Evolutionary conservation across 2,113 vertebrate species (phyloP).

Genomic region (Eolophus roseicapilla): DNA sequence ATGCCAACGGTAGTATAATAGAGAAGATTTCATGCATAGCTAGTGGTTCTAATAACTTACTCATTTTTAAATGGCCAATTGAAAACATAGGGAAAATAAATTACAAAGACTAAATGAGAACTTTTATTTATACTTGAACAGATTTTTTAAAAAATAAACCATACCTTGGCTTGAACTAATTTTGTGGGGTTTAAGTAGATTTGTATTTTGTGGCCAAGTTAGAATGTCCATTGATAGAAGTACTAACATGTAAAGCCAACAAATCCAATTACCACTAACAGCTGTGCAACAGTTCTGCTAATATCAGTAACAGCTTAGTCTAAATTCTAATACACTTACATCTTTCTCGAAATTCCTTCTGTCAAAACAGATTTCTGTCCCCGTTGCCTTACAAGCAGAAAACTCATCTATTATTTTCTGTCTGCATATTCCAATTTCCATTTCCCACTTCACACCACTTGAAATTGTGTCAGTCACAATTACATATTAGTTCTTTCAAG

Average conservation of each 20-base stretch:
- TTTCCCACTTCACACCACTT: not conserved
- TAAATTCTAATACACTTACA: not conserved
- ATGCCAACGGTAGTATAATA: not conserved
- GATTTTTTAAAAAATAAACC: not conserved
- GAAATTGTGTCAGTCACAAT: not conserved
- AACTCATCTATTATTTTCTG: not conserved
- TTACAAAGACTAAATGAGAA: not conserved
- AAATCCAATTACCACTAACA: conserved; percentile 11
- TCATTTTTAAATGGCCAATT: not conserved
- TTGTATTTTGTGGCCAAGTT: not conserved
- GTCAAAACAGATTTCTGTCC: not conserved
- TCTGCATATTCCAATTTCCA: not conserved
- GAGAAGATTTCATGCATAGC: not conserved
- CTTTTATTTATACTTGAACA: not conserved
- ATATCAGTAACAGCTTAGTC: not conserved
- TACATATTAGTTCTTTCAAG: not conserved
- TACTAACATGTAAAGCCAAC: not conserved
- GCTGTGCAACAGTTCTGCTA: not conserved
- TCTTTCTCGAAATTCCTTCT: not conserved
- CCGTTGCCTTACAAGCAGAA: not conserved
- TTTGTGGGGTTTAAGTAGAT: not conserved
- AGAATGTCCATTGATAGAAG: not conserved
- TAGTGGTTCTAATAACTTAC: not conserved
- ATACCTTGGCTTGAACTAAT: not conserved
- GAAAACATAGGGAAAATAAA: not conserved